phyloP scores from a whole-genome alignment of 2,113 vertebrate species.

The Garra rufa region DNA sequence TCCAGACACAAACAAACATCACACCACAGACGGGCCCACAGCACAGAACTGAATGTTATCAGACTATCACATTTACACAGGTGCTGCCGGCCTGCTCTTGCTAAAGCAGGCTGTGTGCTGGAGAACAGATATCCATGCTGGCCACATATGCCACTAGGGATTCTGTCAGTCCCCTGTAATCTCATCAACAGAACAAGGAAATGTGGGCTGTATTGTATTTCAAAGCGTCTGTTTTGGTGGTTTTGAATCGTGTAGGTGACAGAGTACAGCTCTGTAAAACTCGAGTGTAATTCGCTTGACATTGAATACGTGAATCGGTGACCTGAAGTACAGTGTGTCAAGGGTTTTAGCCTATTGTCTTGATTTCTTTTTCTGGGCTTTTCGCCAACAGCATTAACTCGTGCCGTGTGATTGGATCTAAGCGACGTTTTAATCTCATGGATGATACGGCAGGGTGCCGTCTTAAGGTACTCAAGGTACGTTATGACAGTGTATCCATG shows the following conservation, averaged over 20 bases:
- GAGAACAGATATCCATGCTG: constrained; percentile 28
- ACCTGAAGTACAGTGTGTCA: constrained; percentile 25
- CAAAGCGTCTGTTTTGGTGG: constrained; percentile 22
- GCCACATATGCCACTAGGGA: constrained; percentile 41
- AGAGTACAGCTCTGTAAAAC: background rate
- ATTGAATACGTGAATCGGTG: constrained; percentile 8
- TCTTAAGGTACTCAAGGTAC: background rate
- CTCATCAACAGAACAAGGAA: constrained; percentile 35
- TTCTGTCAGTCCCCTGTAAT: constrained; percentile 45
- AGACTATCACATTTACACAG: constrained; percentile 70
- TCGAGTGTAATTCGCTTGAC: constrained; percentile 18
- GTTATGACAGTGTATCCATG: background rate
- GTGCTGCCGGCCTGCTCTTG: constrained; percentile 62
- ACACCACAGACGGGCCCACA: constrained; percentile 45
- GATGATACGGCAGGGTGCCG: background rate
- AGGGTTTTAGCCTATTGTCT: constrained; percentile 32
- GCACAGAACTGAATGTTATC: constrained; percentile 70
- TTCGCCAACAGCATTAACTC: constrained; percentile 27
- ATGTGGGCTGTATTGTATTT: constrained; percentile 48
- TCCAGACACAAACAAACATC: constrained; percentile 9
- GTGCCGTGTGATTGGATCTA: background rate
- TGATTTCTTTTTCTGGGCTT: constrained; percentile 26
- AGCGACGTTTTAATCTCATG: constrained; percentile 4
- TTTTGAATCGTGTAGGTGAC: constrained; percentile 2
- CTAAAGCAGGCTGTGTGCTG: constrained; percentile 60